These are phyloP conservation scores for Diarsia dahlii DNA, from an alignment of 2,888 invertebrate genomes.

Conservation along the genomic window DNA sequence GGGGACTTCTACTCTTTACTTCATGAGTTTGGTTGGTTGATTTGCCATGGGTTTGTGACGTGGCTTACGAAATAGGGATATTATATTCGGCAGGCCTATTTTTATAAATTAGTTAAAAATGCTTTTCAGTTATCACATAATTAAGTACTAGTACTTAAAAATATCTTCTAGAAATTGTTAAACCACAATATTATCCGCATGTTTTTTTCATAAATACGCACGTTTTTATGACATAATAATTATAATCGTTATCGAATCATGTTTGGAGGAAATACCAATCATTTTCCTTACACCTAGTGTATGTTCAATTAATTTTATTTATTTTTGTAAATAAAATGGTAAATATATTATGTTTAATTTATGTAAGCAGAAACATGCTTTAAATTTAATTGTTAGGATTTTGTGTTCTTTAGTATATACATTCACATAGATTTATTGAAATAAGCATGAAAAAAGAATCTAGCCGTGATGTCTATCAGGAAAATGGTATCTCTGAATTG, in stretches of 20 bases:
- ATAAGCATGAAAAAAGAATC: background rate
- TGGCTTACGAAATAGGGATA: constrained; percentile 11
- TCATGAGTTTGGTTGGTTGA: background rate
- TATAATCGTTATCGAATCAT: background rate
- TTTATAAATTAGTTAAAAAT: background rate
- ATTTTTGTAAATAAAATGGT: background rate
- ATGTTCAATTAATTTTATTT: background rate
- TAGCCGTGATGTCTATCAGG: background rate
- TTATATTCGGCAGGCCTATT: background rate
- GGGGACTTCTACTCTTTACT: background rate
- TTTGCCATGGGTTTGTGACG: constrained; percentile 26
- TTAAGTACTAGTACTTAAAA: background rate
- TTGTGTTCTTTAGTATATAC: background rate
- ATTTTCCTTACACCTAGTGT: background rate
- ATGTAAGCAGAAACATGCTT: background rate
- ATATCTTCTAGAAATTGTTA: background rate
- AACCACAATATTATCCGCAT: background rate
- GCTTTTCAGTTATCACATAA: background rate
- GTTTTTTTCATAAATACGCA: background rate
- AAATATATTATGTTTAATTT: background rate
- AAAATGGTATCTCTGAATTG: background rate
- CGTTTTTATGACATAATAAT: background rate
- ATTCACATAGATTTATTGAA: background rate
- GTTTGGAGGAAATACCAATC: background rate
- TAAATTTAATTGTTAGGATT: background rate